Percentiles rank a stretch among this genome's conserved stretches.
phyloP scores from a whole-genome alignment of 1,140 invertebrate genomes.

The Megathymus violae region DNA sequence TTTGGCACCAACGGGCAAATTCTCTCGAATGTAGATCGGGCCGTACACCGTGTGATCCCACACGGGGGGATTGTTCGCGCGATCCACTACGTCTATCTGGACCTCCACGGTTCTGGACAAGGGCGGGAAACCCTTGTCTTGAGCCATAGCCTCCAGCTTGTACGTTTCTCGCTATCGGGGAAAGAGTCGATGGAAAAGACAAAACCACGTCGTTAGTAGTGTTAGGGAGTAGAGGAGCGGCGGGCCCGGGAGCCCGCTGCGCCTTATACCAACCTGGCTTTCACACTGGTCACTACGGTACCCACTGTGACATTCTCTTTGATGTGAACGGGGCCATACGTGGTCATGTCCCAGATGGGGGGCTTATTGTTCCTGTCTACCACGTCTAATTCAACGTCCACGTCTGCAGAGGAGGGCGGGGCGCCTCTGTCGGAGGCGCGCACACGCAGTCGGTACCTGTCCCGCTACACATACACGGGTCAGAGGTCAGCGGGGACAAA shows the following conservation, averaged over 20 bases:
- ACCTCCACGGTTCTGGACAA: slow-evolving; percentile 97
- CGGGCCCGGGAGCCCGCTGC: slow-evolving; percentile 73
- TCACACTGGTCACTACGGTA: slow-evolving; percentile 97
- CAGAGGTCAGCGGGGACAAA: slow-evolving; percentile 84
- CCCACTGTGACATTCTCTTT: slow-evolving; percentile 99
- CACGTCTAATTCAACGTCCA: slow-evolving; percentile 98
- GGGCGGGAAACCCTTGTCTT: slow-evolving; percentile 97
- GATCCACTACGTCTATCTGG: slow-evolving; percentile 98
- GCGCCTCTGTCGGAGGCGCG: slow-evolving; percentile 95
- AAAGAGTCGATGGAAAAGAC: slow-evolving; percentile 86
- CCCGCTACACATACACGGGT: slow-evolving; percentile 91
- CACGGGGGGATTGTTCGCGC: slow-evolving; percentile 97
- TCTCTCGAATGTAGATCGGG: slow-evolving; percentile 98
- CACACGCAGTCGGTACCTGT: slow-evolving; percentile 96
- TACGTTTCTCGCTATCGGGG: slow-evolving; percentile 95
- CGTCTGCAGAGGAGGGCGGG: slow-evolving; percentile 94
- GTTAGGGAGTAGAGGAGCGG: slow-evolving; percentile 80
- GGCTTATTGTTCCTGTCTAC: slow-evolving; percentile 99
- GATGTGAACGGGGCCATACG: slow-evolving; percentile 98
- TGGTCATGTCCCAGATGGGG: slow-evolving; percentile 95
- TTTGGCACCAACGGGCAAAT: slow-evolving; percentile 97
- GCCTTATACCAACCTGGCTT: slow-evolving; percentile 97
- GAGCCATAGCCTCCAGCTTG: slow-evolving; percentile 97
- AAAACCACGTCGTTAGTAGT: slow-evolving; percentile 87
- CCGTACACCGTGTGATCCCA: slow-evolving; percentile 98